phyloP scores from a whole-genome alignment of 1,140 invertebrate species.

The Drosophila tsacasi region DNA sequence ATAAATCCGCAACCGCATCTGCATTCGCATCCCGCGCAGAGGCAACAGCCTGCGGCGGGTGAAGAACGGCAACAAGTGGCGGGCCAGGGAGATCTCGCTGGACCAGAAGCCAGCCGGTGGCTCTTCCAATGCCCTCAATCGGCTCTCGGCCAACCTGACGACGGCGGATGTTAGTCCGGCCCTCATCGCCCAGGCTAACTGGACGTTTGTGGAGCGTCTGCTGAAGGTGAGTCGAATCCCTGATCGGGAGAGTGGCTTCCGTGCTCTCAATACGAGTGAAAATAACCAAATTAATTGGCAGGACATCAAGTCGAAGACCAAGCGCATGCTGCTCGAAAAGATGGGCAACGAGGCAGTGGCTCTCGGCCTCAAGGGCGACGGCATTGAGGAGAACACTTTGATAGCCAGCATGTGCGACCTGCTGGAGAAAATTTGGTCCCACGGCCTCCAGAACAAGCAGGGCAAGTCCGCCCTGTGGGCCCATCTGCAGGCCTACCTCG shows the following conservation, averaged over 20 bases:
- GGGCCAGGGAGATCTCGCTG: slow-evolving; percentile 87
- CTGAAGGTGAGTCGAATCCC: slow-evolving; percentile 90
- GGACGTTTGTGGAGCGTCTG: slow-evolving; percentile 98
- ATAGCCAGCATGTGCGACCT: slow-evolving; percentile 99
- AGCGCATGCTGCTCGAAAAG: slow-evolving; percentile 98
- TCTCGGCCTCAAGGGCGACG: slow-evolving; percentile 90
- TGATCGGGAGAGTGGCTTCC: too few species aligned
- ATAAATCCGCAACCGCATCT: slow-evolving; percentile 28
- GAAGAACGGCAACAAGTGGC: slow-evolving; percentile 87
- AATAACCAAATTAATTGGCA: slow-evolving; percentile 68
- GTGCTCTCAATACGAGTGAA: neutral
- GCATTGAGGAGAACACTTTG: slow-evolving; percentile 98
- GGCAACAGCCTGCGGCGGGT: slow-evolving; percentile 87
- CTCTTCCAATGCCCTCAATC: slow-evolving; percentile 68
- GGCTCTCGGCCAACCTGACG: slow-evolving; percentile 79
- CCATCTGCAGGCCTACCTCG: slow-evolving; percentile 95
- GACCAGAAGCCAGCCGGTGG: slow-evolving; percentile 81
- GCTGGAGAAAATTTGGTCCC: slow-evolving; percentile 98
- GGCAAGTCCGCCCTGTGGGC: slow-evolving; percentile 98
- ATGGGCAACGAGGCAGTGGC: slow-evolving; percentile 95
- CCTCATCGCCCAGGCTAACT: slow-evolving; percentile 98
- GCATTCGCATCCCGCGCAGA: slow-evolving; percentile 76
- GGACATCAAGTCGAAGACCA: slow-evolving; percentile 97
- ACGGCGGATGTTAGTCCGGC: slow-evolving; percentile 85
- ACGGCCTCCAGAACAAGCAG: slow-evolving; percentile 97